Evolutionary conservation across 2,113 vertebrate species (phyloP).

Genomic region (Micromys minutus): DNA sequence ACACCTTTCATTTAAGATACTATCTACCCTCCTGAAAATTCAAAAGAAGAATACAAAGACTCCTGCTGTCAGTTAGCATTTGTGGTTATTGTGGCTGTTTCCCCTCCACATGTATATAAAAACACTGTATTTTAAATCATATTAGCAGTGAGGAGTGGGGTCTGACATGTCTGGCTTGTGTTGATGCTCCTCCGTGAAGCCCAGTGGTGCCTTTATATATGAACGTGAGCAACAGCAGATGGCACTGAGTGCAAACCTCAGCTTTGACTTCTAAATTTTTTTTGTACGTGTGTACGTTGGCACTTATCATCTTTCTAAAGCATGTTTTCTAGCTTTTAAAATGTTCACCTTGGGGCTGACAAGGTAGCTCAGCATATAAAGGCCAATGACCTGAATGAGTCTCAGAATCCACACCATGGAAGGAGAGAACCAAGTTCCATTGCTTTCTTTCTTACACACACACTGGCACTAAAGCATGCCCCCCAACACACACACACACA

Average conservation of each 20-base stretch:
- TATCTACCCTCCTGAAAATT: conserved; percentile 12
- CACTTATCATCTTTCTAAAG: conserved; percentile 33
- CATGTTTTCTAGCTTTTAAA: conserved; percentile 14
- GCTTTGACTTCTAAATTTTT: not conserved
- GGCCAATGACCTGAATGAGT: not conserved
- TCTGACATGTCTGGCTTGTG: not conserved
- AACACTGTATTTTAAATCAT: not conserved
- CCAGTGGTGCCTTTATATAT: not conserved
- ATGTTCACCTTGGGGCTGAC: not conserved
- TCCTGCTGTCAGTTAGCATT: not conserved
- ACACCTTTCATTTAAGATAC: conserved; percentile 25
- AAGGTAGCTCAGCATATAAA: not conserved
- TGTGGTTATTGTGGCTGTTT: not conserved
- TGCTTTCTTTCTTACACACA: not conserved
- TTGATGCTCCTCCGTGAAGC: not conserved
- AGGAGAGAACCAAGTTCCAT: not conserved
- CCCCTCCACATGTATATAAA: not conserved
- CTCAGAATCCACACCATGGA: not conserved
- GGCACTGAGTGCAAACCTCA: not conserved
- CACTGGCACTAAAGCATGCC: not conserved
- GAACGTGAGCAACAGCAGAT: not conserved
- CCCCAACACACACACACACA: no score
- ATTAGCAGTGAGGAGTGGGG: not conserved
- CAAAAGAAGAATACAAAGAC: conserved; percentile 14
- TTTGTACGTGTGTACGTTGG: conserved; percentile 20